These are phyloP conservation scores for Cyphomyrus plagiostoma DNA, from an alignment of 2,113 vertebrate genomes.

Conservation along the genomic window DNA sequence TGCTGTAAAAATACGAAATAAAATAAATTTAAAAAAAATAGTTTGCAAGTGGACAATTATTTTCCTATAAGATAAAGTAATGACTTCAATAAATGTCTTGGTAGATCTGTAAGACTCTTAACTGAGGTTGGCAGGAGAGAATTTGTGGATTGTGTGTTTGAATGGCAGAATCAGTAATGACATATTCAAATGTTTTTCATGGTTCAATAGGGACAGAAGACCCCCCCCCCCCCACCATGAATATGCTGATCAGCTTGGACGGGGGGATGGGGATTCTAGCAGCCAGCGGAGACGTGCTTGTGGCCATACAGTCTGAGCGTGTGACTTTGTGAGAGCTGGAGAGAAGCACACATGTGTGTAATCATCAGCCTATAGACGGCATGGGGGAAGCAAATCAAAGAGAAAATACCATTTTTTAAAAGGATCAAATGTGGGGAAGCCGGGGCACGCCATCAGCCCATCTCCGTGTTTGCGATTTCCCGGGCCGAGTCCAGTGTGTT, in stretches of 20 bases:
- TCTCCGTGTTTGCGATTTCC: not conserved
- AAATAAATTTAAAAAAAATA: not conserved
- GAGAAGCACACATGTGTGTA: not conserved
- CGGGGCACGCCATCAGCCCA: not conserved
- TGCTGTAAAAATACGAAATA: not conserved
- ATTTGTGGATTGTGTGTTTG: not conserved
- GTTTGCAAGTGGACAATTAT: constrained; percentile 1
- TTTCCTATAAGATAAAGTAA: not conserved
- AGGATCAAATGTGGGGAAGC: not conserved
- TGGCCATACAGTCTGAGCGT: not conserved
- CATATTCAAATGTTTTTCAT: not conserved
- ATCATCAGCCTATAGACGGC: not conserved
- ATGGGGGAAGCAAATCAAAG: not conserved
- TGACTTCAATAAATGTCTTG: not conserved
- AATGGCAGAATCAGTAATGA: not conserved
- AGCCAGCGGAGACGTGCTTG: not conserved
- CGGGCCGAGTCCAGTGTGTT: not conserved
- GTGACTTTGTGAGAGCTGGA: not conserved
- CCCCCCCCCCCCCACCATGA: not conserved
- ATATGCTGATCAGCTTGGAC: not conserved
- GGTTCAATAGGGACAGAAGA: not conserved
- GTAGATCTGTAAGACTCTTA: not conserved
- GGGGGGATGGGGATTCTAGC: not conserved
- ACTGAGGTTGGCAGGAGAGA: not conserved
- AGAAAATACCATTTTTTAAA: not conserved